Conservation (phyloP, 2,113 vertebrate genomes). For the Chloropsis cyanopogon region DNA sequence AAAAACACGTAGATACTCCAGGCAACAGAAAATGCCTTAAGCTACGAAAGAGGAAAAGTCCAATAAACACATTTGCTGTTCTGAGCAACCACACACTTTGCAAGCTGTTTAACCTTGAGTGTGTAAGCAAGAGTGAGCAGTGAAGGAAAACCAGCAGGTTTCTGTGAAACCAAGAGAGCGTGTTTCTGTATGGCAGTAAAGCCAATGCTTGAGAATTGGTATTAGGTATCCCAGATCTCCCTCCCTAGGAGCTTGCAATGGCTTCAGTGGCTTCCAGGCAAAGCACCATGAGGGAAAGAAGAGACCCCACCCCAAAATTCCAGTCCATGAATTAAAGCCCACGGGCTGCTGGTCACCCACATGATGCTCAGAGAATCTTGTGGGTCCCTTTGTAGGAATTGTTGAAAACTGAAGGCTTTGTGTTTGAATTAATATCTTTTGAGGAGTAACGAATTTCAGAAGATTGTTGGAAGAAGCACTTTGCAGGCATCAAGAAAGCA, state of each 20-base stretch:
- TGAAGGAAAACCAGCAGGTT: neutral
- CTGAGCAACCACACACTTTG: neutral
- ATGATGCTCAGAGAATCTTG: neutral
- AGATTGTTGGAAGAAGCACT: neutral
- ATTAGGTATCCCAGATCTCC: neutral
- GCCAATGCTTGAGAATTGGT: fast-evolving
- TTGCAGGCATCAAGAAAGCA: neutral
- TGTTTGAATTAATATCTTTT: neutral
- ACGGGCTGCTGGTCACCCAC: neutral
- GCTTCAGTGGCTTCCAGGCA: neutral
- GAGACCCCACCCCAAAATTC: neutral
- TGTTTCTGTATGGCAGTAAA: neutral
- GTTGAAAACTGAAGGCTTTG: neutral
- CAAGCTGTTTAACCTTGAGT: neutral
- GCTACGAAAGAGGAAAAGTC: neutral
- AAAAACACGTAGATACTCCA: fast-evolving
- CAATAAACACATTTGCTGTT: neutral
- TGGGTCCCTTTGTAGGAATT: neutral
- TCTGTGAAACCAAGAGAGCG: neutral
- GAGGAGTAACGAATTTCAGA: neutral
- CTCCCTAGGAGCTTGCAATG: neutral
- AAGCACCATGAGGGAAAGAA: neutral
- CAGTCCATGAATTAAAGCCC: neutral
- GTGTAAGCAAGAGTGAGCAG: neutral
- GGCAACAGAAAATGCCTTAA: neutral